Percentiles rank a stretch among this genome's conserved stretches.
Evolutionary conservation across 2,797 vertebrate species (phyloP).

Genomic region (Thripadectes ignobilis): DNA sequence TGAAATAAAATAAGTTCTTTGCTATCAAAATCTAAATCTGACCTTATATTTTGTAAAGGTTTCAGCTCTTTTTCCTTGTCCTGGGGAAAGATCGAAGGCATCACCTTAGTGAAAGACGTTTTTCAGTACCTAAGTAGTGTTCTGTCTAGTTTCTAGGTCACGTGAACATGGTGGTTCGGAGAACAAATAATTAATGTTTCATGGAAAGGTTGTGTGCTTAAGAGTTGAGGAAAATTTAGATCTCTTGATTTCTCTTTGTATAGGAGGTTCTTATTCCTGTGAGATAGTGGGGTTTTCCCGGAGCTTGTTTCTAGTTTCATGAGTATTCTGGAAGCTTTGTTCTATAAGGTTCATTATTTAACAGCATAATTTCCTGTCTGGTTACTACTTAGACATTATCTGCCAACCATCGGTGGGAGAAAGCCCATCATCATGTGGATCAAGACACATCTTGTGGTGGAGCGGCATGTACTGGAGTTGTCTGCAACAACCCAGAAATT

Average conservation of each 20-base stretch:
- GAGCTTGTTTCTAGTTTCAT: neutral
- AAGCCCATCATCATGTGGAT: slow-evolving; percentile 83
- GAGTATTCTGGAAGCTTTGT: neutral
- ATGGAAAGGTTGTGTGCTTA: neutral
- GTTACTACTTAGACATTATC: slow-evolving; percentile 82
- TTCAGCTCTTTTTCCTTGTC: neutral
- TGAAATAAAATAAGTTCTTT: neutral
- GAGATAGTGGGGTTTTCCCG: neutral
- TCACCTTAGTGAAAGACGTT: neutral
- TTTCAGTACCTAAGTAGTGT: neutral
- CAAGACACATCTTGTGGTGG: slow-evolving; percentile 73
- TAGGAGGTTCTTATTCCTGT: neutral
- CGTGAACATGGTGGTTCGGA: neutral
- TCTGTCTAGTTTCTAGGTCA: neutral
- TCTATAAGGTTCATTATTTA: neutral
- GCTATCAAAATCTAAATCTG: neutral
- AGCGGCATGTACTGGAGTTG: slow-evolving; percentile 88
- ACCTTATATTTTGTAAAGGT: neutral
- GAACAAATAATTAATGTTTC: neutral
- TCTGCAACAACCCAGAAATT: slow-evolving; percentile 91
- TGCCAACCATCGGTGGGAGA: slow-evolving; percentile 82
- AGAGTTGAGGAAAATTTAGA: neutral
- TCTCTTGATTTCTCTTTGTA: neutral
- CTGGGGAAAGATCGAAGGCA: neutral
- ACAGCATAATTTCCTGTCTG: neutral